phyloP scores from a whole-genome alignment of 2,113 vertebrate genomes.

The Morone saxatilis region DNA sequence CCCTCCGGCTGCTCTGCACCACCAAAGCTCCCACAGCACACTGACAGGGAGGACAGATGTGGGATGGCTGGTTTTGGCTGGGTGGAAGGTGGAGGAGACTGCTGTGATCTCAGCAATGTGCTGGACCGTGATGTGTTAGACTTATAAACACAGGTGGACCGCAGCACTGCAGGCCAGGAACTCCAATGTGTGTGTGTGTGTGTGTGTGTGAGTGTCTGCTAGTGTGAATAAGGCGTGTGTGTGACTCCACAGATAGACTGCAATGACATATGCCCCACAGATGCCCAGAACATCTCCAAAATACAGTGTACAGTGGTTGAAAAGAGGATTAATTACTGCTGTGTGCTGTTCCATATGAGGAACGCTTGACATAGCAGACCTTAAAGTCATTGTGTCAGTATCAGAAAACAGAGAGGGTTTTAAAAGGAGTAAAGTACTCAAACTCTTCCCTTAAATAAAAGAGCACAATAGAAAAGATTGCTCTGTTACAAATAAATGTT shows the following conservation, averaged over 20 bases:
- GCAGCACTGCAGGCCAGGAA: slow-evolving; percentile 20
- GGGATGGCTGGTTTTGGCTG: slow-evolving; percentile 1
- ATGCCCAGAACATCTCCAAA: slow-evolving; percentile 35
- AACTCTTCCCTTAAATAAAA: no score
- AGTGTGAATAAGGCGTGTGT: neutral
- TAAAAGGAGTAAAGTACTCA: no score
- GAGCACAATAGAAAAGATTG: no score
- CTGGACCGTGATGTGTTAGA: slow-evolving; percentile 29
- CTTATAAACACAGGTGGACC: slow-evolving; percentile 62
- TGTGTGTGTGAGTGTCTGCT: neutral
- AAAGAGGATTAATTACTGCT: slow-evolving; percentile 14
- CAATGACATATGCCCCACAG: slow-evolving; percentile 62
- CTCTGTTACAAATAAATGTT: no score
- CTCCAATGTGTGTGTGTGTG: neutral
- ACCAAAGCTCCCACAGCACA: slow-evolving; percentile 14
- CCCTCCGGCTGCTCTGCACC: slow-evolving; percentile 5
- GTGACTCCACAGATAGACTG: slow-evolving; percentile 27
- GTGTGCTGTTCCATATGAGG: neutral
- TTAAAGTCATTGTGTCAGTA: neutral
- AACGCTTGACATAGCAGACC: neutral
- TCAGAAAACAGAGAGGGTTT: no score
- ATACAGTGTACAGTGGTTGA: neutral
- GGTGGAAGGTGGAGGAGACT: slow-evolving; percentile 20
- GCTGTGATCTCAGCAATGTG: slow-evolving; percentile 35
- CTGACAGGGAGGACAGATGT: slow-evolving; percentile 51